Percentiles rank a stretch among this genome's conserved stretches.
Evolutionary conservation across 2,888 invertebrate species (phyloP).

Genomic region (Pomacea canaliculata): DNA sequence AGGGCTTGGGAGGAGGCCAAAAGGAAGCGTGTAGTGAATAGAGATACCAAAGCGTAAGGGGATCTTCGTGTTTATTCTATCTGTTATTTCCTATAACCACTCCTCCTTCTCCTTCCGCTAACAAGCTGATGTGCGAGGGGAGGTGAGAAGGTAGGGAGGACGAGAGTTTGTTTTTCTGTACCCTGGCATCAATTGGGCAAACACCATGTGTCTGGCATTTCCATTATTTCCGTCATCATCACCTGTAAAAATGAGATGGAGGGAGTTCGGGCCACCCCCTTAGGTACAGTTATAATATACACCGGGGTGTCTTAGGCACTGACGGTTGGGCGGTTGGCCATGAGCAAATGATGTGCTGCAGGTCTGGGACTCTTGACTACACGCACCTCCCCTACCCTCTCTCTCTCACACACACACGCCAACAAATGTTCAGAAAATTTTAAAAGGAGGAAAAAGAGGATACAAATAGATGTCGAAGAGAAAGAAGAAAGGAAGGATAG

Average conservation of each 20-base stretch:
- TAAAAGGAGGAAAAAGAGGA: too few species aligned
- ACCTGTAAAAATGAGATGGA: not conserved
- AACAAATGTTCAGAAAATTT: too few species aligned
- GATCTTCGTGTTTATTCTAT: conserved; percentile 2
- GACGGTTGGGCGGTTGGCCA: too few species aligned
- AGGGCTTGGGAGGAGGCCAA: not conserved
- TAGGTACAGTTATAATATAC: too few species aligned
- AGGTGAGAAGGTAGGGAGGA: not conserved
- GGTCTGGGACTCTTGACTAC: too few species aligned
- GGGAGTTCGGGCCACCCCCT: too few species aligned
- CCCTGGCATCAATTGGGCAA: conserved; percentile 1
- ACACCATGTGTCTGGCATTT: not conserved
- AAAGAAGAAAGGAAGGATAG: too few species aligned
- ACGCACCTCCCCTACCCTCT: too few species aligned
- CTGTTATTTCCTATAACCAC: not conserved
- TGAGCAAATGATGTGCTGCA: too few species aligned
- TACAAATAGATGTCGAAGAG: too few species aligned
- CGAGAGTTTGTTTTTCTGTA: conserved; percentile 1
- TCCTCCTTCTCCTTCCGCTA: conserved; percentile 4
- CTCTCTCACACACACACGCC: too few species aligned
- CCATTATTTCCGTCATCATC: conserved; percentile 2
- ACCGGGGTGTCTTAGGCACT: too few species aligned
- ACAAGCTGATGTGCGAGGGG: not conserved
- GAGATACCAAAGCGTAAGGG: not conserved
- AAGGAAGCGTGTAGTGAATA: not conserved